phyloP scores from a whole-genome alignment of 2,797 vertebrate species.

The Poliocrania exsul region DNA sequence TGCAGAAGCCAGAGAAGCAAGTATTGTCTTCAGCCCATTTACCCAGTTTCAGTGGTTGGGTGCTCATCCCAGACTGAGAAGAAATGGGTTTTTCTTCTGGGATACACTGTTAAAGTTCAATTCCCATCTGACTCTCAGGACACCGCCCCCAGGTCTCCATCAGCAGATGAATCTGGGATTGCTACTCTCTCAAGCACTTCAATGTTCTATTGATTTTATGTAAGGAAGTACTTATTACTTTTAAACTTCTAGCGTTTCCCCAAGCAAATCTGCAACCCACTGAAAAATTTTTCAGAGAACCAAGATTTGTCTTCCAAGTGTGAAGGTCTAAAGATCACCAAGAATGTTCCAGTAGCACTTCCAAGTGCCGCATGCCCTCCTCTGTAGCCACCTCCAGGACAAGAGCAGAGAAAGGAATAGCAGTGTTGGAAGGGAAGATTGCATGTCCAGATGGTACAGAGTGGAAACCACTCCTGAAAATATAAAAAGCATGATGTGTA shows the following conservation, averaged over 20 bases:
- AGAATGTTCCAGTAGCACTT: not conserved
- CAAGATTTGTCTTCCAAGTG: not conserved
- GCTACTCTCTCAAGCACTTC: not conserved
- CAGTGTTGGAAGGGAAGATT: not conserved
- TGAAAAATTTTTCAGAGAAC: not conserved
- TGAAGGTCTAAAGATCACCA: not conserved
- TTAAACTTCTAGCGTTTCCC: not conserved
- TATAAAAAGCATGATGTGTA: not conserved
- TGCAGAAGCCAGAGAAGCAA: not conserved
- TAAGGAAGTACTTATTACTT: not conserved
- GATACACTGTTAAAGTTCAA: not conserved
- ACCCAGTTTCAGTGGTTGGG: not conserved
- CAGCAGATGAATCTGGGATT: not conserved
- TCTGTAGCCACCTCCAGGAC: not conserved
- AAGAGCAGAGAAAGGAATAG: not conserved
- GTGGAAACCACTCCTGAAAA: not conserved
- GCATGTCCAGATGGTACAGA: accelerated
- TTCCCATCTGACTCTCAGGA: not conserved
- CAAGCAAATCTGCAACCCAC: not conserved
- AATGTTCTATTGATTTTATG: not conserved
- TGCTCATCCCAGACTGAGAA: not conserved
- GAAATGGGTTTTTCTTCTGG: not conserved
- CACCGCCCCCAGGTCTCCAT: not conserved
- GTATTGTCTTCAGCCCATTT: not conserved
- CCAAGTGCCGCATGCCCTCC: not conserved